Evolutionary conservation across 2,797 vertebrate species (phyloP).

Genomic region (Amazonetta brasiliensis): DNA sequence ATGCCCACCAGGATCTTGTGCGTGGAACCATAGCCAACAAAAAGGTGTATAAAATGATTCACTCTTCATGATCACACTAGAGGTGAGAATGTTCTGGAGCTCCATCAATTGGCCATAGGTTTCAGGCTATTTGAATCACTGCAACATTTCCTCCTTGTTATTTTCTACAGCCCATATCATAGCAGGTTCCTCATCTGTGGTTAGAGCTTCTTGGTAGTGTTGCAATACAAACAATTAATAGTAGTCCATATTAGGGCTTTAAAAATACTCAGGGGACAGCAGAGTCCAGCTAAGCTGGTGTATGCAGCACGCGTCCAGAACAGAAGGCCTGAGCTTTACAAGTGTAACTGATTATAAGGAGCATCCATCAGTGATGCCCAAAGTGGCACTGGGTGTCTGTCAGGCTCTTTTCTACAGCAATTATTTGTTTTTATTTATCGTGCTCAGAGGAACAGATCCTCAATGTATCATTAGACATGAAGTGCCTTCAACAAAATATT

Average conservation of each 20-base stretch:
- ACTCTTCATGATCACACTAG: neutral
- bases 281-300: neutral
- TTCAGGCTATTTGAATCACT: neutral
- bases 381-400: neutral
- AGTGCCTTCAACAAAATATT: conserved; percentile 49
- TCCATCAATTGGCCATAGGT: neutral
- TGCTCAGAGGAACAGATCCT: conserved; percentile 6
- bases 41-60: neutral
- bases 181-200: neutral
- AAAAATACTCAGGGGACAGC: neutral
- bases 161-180: neutral
- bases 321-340: neutral
- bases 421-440: conserved; percentile 61
- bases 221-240: neutral
- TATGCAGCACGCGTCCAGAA: neutral
- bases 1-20: neutral
- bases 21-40: neutral
- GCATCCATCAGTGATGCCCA: conserved; percentile 3
- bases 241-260: neutral
- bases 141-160: neutral
- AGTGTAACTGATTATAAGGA: neutral
- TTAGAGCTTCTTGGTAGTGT: neutral
- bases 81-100: neutral
- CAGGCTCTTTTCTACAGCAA: neutral
- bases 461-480: neutral